phyloP scores from a whole-genome alignment of 2,113 vertebrate species.

The Onychostoma macrolepis region DNA sequence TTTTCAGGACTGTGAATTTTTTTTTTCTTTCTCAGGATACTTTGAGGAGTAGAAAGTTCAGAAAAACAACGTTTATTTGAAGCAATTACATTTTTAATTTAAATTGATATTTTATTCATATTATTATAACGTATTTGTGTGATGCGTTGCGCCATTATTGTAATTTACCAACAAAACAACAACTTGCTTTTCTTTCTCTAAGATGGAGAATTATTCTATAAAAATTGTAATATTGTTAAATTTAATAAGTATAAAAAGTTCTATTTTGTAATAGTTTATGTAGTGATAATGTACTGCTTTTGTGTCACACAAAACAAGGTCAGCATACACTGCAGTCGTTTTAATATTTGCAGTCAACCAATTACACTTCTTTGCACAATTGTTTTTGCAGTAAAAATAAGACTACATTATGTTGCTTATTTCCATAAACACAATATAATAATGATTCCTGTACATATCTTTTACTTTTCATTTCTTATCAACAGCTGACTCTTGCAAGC shows the following conservation, averaged over 20 bases:
- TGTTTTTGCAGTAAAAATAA: neutral
- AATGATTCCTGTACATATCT: neutral
- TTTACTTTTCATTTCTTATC: neutral
- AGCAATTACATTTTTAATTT: too few species aligned
- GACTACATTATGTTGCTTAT: neutral
- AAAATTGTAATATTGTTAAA: neutral
- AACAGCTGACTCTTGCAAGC: slow-evolving; percentile 3
- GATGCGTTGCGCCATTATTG: neutral
- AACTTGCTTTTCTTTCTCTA: neutral
- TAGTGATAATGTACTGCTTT: neutral
- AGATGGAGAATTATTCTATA: neutral
- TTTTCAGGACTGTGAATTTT: too few species aligned
- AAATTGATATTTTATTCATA: too few species aligned
- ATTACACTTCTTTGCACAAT: neutral
- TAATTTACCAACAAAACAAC: neutral
- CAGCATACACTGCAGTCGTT: neutral
- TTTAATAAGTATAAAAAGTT: neutral
- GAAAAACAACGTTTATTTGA: neutral
- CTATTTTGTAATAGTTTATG: neutral
- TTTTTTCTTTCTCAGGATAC: too few species aligned
- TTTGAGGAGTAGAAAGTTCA: neutral
- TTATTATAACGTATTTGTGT: too few species aligned
- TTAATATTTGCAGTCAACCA: neutral
- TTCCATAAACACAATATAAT: neutral
- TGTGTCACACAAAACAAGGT: neutral